Base-by-base conservation (phyloP, 2,113 vertebrate species). In the Callaeas wilsoni region DNA sequence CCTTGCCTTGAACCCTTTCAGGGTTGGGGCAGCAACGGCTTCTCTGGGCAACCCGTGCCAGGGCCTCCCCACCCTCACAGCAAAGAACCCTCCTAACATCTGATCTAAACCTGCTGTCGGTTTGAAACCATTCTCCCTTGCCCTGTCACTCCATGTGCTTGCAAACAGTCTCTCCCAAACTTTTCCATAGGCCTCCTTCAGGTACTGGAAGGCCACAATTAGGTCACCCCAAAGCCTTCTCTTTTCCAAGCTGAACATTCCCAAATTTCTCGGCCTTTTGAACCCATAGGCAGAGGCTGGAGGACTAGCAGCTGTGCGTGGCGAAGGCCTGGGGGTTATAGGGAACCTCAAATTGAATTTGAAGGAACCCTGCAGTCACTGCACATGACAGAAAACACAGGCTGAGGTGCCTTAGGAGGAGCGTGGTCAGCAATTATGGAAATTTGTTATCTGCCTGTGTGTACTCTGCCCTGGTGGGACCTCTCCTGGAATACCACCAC, bases 381-480 rank as follows among this genome's bases (percentile, higher is more conserved):
- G 69, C 65, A 44, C 9, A 8, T 13, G 23, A 26, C 30, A 33
- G 32, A 57, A 70, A 47, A 22, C n/a, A 2, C 26, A 26, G 10
- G 16, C 60, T 46, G 82, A 74, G 50, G 35, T 37, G 16, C 47
- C 16, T 87, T 56, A 53, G 46, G 37, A 89, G 68, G 11, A 64
- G 27, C 2, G 0, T 6, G 50, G 46, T 27, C 50, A 65, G n/a
- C 74, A 88, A 0, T 35, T 71, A 42, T 0, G 4, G 62, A 47
- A 55, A 69, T n/a, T 10, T 22, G 2, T 71, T 49, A 52, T 15
- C 53, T 11, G 2, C 42, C 63, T 39, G 44, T 39, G 27, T 35
- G 39, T 69, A 32, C 16, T 39, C 0, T 0, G 33, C 1, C 1
- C n/a, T 55, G 39, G 16, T 63, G 35, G 26, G 49, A 23, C 39